Base-by-base conservation (phyloP, 2,888 invertebrate genomes). In the Seira musarum region DNA sequence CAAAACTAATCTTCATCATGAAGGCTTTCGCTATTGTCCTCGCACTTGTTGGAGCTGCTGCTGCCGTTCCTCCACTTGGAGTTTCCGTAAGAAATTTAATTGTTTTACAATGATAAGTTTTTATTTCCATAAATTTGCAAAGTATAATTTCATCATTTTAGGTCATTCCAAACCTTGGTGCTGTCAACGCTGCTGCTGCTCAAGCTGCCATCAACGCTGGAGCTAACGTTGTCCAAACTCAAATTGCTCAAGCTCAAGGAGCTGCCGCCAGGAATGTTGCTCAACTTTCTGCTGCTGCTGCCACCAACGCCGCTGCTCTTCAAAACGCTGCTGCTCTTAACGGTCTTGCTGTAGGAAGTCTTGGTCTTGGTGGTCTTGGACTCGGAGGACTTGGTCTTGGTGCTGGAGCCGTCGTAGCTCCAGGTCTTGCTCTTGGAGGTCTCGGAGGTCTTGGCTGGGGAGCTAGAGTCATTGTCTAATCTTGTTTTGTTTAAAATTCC, bases 361-460 rank as follows among this genome's bases (percentile, higher is more conserved):
- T 13, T 6, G 63, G 3, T 21, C 15, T 19, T 8, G 63, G 53
- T 17, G 2, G 17, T 53, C 17, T 13, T 15, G 15, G 53, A 46
- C 8, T 53, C 53, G 17, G 53, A 53, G 53, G 53, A 53, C 53
- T 53, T 15, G 53, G 53, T 53, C 53, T 53, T 53, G 53, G 46
- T 10, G 46, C 46, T 15, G 15, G 46, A 46, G 46, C 8, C 6
- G 8, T 46, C 46, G 46, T 6, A 46, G 46, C 46, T 15, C 15
- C 15, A 2, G 53, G 53, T 53, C 53, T 53, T 53, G 53, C 30
- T 30, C 30, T 30, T 8, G 30, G 3, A 5, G 30, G 30, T 10
- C 5, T 57, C 21, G 57, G 5, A 2, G 57, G 57, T 19, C 5
- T 57, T 2, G 57, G 21, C 2, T 30, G 2, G 30, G 30, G 30